Base-by-base conservation (phyloP, 2,888 invertebrate genomes). In the Chrysolina americana region DNA sequence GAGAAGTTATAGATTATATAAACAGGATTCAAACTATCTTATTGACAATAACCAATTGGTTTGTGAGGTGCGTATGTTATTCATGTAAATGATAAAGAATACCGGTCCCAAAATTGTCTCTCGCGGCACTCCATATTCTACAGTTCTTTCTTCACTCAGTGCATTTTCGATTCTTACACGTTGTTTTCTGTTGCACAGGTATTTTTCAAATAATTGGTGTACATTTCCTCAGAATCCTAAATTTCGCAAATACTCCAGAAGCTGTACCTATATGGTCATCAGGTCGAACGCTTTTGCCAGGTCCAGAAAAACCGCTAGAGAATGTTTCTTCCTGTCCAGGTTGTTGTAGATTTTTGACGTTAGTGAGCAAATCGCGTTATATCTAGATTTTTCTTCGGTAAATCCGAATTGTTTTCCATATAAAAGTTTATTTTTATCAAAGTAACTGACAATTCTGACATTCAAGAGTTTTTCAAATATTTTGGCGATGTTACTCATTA, bases 41-140 rank as follows among this genome's bases (percentile, higher is more conserved):
- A n/a, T n/a, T n/a, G n/a, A n/a, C n/a, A n/a, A n/a, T n/a, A n/a
- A n/a, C 17, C 17, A 59, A 1, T 41, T 56, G 21, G 17, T 68
- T 56, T 56, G 41, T 15, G 53, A 17, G 21, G 41, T 28, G 56
- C 59, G 53, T 23, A 70, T 41, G 23, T 63, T 48, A 65, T 66
- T 71, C n/a, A 66, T n/a, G n/a, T n/a, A n/a, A n/a, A n/a, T n/a
- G n/a, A n/a, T n/a, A n/a, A n/a, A n/a, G n/a, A n/a, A n/a, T 56
- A 28, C 66, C 59, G 5, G 66, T 47, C 71, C 71, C 47, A 71
- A 66, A n/a, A 66, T 28, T 44, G 50, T 66, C 6, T 66, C 66
- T 56, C 66, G 65, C 17, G 71, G 66, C 44, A 71, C 71, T 6
- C 56, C 68, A 28, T 65, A 50, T 53, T 53, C 21, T 53, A 53